Conservation (phyloP, 2,113 vertebrate genomes). For the Paradisaea rubra region DNA sequence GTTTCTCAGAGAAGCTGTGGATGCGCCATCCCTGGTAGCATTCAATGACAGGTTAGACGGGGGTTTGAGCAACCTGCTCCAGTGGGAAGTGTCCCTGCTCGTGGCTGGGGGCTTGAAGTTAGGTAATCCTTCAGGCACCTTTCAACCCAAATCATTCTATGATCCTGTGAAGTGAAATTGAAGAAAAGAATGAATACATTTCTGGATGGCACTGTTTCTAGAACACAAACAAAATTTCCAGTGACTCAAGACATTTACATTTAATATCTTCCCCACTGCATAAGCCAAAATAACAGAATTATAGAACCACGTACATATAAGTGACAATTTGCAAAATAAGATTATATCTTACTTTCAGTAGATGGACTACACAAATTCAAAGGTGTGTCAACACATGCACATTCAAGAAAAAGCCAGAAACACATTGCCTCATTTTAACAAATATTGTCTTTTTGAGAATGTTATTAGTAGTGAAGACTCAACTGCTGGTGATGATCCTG, state of each 20-base stretch:
- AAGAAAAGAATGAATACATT: background rate
- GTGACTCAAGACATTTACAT: background rate
- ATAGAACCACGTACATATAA: background rate
- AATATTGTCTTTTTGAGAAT: background rate
- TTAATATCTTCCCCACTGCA: background rate
- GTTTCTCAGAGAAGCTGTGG: background rate
- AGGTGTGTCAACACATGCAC: background rate
- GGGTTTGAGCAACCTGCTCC: background rate
- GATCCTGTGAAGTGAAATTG: background rate
- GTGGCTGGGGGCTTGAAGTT: background rate
- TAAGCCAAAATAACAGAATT: background rate
- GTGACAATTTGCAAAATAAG: background rate
- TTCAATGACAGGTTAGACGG: rapidly evolving
- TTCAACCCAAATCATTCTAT: background rate
- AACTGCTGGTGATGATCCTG: background rate
- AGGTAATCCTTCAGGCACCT: background rate
- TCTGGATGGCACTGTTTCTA: background rate
- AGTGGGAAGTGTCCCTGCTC: background rate
- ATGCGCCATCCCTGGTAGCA: background rate
- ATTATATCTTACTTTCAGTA: background rate
- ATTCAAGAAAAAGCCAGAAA: background rate
- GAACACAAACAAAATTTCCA: background rate
- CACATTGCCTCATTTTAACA: background rate
- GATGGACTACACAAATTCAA: background rate
- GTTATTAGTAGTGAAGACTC: background rate